Evolutionary conservation across 2,113 vertebrate genomes (phyloP).

Genomic region (Andinoacara biseriatus): DNA sequence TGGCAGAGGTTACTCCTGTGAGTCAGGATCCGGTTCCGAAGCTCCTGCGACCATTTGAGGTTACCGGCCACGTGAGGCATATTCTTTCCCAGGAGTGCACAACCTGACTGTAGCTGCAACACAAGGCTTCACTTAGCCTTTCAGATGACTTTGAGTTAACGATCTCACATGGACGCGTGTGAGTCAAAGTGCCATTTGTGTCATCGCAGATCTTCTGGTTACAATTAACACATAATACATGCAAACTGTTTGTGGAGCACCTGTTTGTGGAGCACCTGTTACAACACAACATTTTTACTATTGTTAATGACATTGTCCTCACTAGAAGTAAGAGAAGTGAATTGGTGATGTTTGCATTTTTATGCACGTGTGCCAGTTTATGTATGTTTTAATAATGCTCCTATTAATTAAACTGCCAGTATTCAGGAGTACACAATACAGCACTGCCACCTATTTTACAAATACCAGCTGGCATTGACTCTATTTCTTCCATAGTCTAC

Average conservation of each 20-base stretch:
- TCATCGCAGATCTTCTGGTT: not conserved
- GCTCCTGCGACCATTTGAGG: constrained; percentile 81
- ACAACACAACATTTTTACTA: not conserved
- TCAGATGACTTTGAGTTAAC: not conserved
- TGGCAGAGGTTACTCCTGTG: constrained; percentile 73
- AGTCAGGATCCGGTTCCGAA: constrained; percentile 73
- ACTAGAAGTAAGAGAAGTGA: not conserved
- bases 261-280: not conserved
- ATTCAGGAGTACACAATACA: not conserved
- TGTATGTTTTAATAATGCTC: not conserved
- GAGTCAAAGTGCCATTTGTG: not conserved
- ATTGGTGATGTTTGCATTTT: not conserved
- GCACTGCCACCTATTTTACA: not conserved
- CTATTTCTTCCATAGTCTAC: not conserved
- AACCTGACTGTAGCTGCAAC: constrained; percentile 73
- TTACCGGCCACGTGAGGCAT: constrained; percentile 79
- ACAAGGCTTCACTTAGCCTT: not conserved
- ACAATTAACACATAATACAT: not conserved
- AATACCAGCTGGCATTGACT: not conserved
- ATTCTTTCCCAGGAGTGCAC: constrained; percentile 76
- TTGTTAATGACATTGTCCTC: not conserved
- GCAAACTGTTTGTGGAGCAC: not conserved
- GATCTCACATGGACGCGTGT: not conserved
- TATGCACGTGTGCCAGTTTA: not conserved
- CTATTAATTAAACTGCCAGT: not conserved